A percentile compares a stretch with the other conserved stretches of the same genome.
These are phyloP conservation scores for Peromyscus aztecus DNA, from an alignment of 2,797 vertebrate genomes.

Conservation along the genomic window DNA sequence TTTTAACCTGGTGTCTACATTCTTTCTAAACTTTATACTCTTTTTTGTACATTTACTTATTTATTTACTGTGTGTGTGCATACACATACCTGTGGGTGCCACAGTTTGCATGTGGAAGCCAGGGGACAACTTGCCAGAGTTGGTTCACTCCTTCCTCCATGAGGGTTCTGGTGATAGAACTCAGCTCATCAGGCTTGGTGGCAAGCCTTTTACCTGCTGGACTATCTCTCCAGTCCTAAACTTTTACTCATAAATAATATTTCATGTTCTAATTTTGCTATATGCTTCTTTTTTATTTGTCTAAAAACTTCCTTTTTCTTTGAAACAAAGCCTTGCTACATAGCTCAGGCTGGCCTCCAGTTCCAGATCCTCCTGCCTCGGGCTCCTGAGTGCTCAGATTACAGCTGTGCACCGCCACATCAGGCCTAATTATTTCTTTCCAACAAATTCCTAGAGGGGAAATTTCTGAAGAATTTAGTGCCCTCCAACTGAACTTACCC, in stretches of 20 bases:
- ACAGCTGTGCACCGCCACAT: background rate
- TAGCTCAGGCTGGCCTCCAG: background rate
- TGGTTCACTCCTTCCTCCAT: background rate
- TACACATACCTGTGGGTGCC: background rate
- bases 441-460: constrained; percentile 44
- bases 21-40: constrained; percentile 8
- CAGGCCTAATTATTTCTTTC: background rate
- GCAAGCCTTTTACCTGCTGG: background rate
- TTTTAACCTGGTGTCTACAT: constrained; percentile 32
- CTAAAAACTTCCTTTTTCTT: constrained; percentile 42
- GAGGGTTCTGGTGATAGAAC: background rate
- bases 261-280: constrained; percentile 26
- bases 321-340: background rate
- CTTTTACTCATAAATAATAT: constrained; percentile 57
- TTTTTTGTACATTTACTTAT: background rate
- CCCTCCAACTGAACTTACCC: constrained; percentile 14
- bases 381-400: background rate
- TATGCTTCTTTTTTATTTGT: background rate
- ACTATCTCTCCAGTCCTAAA: background rate
- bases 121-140: background rate
- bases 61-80: background rate
- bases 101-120: background rate
- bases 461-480: constrained; percentile 34
- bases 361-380: background rate
- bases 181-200: background rate